Evolutionary conservation across 2,888 invertebrate species (phyloP).

Genomic region (Eremobia ochroleuca): DNA sequence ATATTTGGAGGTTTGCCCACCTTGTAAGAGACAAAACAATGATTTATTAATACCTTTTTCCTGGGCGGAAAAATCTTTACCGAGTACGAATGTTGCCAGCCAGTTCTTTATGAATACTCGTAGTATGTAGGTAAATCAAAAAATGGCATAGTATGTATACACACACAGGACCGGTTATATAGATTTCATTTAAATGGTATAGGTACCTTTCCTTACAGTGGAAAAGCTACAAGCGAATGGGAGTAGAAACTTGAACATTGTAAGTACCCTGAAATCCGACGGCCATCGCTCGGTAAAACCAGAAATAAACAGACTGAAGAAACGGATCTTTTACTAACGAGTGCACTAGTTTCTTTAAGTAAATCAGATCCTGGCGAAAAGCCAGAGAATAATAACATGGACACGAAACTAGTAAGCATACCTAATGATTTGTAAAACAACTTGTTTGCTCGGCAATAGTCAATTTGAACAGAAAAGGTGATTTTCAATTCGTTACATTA

Average conservation of each 20-base stretch:
- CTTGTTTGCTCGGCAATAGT: neutral
- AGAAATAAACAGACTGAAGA: conserved; percentile 28
- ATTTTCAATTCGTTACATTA: conserved; percentile 26
- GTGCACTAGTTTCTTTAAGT: conserved; percentile 44
- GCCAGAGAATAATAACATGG: conserved; percentile 42
- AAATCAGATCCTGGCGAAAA: conserved; percentile 38
- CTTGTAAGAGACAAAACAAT: conserved; percentile 43
- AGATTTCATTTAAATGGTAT: neutral
- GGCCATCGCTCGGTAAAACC: conserved; percentile 7
- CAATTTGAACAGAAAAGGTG: conserved; percentile 13
- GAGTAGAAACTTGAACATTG: neutral
- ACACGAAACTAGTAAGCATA: conserved; percentile 35
- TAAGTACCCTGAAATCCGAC: conserved; percentile 16
- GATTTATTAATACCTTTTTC: conserved; percentile 59
- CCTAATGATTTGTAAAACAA: conserved; percentile 39
- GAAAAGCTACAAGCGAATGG: neutral
- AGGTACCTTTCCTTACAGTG: neutral
- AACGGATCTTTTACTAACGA: conserved; percentile 42
- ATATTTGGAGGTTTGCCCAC: conserved; percentile 59
- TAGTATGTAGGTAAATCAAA: conserved; percentile 13
- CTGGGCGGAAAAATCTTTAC: conserved; percentile 23
- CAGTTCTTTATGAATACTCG: neutral
- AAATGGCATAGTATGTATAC: neutral
- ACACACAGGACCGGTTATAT: neutral
- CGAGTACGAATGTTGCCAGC: conserved; percentile 13